Conservation (phyloP, 2,113 vertebrate genomes). For the Chiloscyllium plagiosum region DNA sequence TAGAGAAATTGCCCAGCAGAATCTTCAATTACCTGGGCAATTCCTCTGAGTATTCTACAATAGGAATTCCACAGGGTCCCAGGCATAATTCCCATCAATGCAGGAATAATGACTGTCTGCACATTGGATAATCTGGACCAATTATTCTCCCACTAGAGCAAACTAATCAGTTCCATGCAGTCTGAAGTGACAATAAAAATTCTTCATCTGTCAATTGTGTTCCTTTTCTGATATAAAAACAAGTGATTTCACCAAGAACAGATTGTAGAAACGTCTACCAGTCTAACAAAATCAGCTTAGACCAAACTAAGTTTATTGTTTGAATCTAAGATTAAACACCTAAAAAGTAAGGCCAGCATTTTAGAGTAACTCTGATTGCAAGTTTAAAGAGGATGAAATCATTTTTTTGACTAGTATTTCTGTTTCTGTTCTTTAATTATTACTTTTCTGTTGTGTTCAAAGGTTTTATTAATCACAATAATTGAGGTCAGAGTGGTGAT, state of each 20-base stretch:
- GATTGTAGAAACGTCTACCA: background rate
- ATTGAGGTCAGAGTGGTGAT: background rate
- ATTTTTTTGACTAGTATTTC: background rate
- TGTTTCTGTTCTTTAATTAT: background rate
- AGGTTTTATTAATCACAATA: background rate
- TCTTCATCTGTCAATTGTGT: background rate
- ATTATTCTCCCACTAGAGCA: background rate
- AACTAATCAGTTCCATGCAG: background rate
- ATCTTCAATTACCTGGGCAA: no score
- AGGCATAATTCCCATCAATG: no score
- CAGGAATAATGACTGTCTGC: no score
- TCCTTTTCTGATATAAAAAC: background rate
- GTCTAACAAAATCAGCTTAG: background rate
- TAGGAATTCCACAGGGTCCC: no score
- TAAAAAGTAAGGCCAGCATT: background rate
- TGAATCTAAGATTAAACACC: background rate
- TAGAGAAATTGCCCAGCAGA: no score
- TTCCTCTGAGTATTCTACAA: no score
- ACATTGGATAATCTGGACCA: no score
- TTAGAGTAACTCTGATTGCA: background rate
- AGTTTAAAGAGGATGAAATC: background rate
- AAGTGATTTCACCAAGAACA: background rate
- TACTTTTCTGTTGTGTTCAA: background rate
- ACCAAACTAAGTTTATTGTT: background rate
- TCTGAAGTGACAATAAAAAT: background rate